Evolutionary conservation across 2,888 invertebrate species (phyloP).

Genomic region (Clunio marinus): DNA sequence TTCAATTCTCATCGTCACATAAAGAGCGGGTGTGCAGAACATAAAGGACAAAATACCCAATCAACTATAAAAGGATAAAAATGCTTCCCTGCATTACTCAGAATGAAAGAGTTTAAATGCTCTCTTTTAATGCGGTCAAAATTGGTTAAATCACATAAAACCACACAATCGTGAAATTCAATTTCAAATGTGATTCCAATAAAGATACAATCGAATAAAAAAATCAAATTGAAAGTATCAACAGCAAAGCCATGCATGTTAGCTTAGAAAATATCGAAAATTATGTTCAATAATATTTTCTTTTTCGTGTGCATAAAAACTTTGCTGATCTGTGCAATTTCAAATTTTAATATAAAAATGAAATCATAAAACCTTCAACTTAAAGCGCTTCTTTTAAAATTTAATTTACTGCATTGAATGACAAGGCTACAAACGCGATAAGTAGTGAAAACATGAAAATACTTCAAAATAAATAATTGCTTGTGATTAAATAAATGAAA

Average conservation of each 20-base stretch:
- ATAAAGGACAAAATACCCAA: conserved; percentile 5
- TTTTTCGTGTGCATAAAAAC: background rate
- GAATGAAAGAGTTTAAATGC: conserved; percentile 13
- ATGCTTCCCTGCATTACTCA: background rate
- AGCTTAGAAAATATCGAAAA: background rate
- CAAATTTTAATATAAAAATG: background rate
- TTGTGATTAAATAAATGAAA: background rate
- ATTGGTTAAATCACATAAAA: conserved; percentile 30
- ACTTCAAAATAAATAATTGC: conserved; percentile 12
- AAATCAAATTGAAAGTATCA: background rate
- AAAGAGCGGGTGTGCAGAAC: background rate
- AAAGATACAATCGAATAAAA: background rate
- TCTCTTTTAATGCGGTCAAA: conserved; percentile 15
- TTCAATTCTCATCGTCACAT: background rate
- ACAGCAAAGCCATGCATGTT: background rate
- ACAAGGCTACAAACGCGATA: background rate
- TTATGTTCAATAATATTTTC: background rate
- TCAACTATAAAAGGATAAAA: conserved; percentile 16
- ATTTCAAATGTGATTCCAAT: conserved; percentile 5
- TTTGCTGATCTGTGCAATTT: background rate
- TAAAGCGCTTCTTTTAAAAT: background rate
- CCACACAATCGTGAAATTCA: conserved; percentile 30
- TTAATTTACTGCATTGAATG: background rate
- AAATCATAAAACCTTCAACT: background rate
- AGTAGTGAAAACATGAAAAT: background rate